Evolutionary conservation across 2,888 invertebrate species (phyloP), one percentile per base, ranked within the genome.

Genomic region (Amitus sp.): DNA sequence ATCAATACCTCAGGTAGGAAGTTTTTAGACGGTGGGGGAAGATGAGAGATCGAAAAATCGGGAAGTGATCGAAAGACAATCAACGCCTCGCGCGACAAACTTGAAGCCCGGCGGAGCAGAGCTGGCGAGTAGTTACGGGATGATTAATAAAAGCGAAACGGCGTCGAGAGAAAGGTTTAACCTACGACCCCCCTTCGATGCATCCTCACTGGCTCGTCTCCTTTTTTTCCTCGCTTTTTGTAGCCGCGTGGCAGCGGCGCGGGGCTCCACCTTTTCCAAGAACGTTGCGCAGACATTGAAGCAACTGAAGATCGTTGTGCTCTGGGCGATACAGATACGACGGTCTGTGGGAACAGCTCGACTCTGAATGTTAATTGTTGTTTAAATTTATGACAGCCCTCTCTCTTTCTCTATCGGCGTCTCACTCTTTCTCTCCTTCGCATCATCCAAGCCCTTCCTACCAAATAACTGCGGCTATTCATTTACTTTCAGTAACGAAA

Each of bases 301-400:
- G 62, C 58, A 67, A 71, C 68, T 67, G 64, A 68, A 66, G 58
- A 65, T 63, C 53, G 53, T 56, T 53, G 46, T 50, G 53, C 57
- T 45, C 52, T 60, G 63, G 71, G 63, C 75, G 73, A 69, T 72
- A 75, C 67, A 72, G 72, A 75, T 75, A 70, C 70, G 51, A 17
- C 42, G 62, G 61, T 34, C 73, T 75, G 76, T 78, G 78, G 76
- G 76, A 78, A 79, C 73, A 68, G 67, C 48, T 68, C 70, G 67
- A 70, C 74, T 73, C 69, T 66, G 72, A 76, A 78, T 77, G 76
- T 79, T 79, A 79, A 79, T 79, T 79, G 77, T 79, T 79, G 74
- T 72, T 79, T 78, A 74, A 79, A 79, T 79, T 79, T 79, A 79
- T 78, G 40, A 40, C 53, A 48, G 60, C 59, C 53, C 52, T 56